These are phyloP conservation scores for Ennomos erosarius DNA, from an alignment of 2,888 invertebrate species.

Conservation along the genomic window DNA sequence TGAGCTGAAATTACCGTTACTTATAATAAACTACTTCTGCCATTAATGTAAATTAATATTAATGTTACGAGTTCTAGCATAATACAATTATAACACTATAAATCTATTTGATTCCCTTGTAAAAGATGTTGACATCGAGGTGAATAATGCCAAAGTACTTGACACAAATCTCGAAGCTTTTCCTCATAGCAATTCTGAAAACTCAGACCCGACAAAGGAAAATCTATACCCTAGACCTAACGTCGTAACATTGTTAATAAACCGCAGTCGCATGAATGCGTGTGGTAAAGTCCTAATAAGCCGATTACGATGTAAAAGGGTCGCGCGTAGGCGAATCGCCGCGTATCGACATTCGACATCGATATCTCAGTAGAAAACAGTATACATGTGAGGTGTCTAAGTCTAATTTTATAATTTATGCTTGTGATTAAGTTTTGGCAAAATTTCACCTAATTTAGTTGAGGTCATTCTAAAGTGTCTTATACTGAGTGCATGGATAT, in stretches of 20 bases:
- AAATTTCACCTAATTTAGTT: neutral
- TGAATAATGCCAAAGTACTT: constrained; percentile 17
- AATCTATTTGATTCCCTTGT: constrained; percentile 12
- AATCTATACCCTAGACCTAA: constrained; percentile 46
- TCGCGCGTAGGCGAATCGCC: constrained; percentile 28
- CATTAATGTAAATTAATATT: too few relatives aligned
- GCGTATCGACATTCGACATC: constrained; percentile 24
- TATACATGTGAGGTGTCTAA: constrained; percentile 2
- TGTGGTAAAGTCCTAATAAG: constrained; percentile 78
- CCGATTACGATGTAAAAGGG: constrained; percentile 77
- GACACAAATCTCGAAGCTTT: constrained; percentile 33
- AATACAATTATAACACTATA: constrained; percentile 6
- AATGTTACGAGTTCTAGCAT: neutral
- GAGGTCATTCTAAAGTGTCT: neutral
- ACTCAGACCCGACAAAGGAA: constrained; percentile 40
- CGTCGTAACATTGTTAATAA: constrained; percentile 51
- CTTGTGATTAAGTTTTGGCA: neutral
- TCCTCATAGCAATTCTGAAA: constrained; percentile 39
- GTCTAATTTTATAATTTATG: constrained; percentile 4
- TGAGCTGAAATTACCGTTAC: too few relatives aligned
- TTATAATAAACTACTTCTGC: too few relatives aligned
- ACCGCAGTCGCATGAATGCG: constrained; percentile 60
- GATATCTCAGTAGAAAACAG: constrained; percentile 21
- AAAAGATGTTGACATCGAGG: constrained; percentile 14
- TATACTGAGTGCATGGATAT: too few relatives aligned